Percentiles rank a stretch among this genome's conserved stretches.
phyloP scores from a whole-genome alignment of 2,888 invertebrate genomes.

The Eristalis tenax region DNA sequence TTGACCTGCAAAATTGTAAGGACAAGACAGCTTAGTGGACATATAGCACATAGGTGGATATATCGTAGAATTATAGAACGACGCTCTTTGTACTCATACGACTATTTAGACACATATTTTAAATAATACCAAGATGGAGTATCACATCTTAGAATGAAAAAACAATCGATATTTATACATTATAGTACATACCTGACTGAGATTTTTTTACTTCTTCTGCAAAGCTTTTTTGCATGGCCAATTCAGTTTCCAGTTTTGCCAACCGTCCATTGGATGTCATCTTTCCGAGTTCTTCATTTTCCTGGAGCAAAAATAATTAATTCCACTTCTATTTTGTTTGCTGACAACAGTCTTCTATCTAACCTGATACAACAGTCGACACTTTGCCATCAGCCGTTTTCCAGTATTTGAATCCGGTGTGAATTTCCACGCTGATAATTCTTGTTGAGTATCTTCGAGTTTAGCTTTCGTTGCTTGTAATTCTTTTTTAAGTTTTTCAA shows the following conservation, averaged over 20 bases:
- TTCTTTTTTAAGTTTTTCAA: constrained; percentile 95
- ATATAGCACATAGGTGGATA: too few relatives aligned
- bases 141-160: too few relatives aligned
- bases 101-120: too few relatives aligned
- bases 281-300: constrained; percentile 98
- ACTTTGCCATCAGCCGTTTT: constrained; percentile 98
- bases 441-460: constrained; percentile 98
- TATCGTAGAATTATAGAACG: too few relatives aligned
- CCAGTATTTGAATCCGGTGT: constrained; percentile 99
- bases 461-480: constrained; percentile 93
- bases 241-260: constrained; percentile 96
- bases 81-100: too few relatives aligned
- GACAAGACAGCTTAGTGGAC: too few relatives aligned
- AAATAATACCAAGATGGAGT: too few relatives aligned
- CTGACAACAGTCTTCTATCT: background rate
- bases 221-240: constrained; percentile 96
- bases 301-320: constrained; percentile 78
- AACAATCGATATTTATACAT: background rate
- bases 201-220: constrained; percentile 98
- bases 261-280: constrained; percentile 96
- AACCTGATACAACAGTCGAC: constrained; percentile 92
- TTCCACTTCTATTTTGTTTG: background rate
- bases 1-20: too few relatives aligned
- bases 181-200: constrained; percentile 89
- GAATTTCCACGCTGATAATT: constrained; percentile 99